Conservation (phyloP, 2,113 vertebrate species). For the Hemicordylus capensis region DNA sequence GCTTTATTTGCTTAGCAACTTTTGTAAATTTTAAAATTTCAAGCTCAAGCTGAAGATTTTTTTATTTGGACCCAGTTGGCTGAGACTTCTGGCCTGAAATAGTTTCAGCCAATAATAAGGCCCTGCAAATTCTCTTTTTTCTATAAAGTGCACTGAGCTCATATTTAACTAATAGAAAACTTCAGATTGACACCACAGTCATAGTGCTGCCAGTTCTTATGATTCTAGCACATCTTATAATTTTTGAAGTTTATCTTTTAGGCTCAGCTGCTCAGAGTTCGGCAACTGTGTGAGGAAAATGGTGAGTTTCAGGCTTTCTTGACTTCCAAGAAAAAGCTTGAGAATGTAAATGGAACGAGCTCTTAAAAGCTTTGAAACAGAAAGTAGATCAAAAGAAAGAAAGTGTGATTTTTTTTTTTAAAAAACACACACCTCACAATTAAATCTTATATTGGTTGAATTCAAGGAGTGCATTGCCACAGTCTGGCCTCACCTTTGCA, state of each 20-base stretch:
- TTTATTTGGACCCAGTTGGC: neutral
- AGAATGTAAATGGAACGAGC: neutral
- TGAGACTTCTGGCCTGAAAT: neutral
- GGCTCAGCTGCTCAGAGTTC: conserved; percentile 8
- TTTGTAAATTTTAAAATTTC: neutral
- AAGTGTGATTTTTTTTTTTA: neutral
- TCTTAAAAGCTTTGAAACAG: neutral
- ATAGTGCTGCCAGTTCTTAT: neutral
- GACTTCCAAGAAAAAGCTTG: neutral
- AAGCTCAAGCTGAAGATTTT: neutral
- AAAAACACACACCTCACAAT: neutral
- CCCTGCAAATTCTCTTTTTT: neutral
- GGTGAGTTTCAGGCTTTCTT: neutral
- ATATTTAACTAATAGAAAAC: neutral
- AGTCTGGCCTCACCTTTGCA: neutral
- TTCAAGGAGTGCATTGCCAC: neutral
- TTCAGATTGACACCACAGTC: neutral
- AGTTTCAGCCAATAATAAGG: neutral
- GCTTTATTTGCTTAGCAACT: neutral
- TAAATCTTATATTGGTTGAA: neutral
- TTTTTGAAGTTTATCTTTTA: conserved; percentile 18
- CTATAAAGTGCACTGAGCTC: too few species aligned
- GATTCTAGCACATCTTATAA: neutral
- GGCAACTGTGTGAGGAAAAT: neutral
- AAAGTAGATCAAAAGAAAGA: neutral